Percentiles rank a stretch among this genome's conserved stretches.
phyloP scores from a whole-genome alignment of 2,888 invertebrate species.

The Heliconius erato region DNA sequence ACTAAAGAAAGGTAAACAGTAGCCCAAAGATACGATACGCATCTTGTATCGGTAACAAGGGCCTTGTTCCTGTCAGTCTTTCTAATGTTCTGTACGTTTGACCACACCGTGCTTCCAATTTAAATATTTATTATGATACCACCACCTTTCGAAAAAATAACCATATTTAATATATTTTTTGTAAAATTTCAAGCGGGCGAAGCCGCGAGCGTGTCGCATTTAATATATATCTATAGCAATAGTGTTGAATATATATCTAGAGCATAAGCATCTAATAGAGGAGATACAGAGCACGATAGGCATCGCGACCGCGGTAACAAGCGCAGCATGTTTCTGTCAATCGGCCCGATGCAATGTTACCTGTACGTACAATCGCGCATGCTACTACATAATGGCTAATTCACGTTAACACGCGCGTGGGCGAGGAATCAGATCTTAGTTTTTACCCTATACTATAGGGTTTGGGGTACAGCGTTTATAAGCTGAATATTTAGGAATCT shows the following conservation, averaged over 20 bases:
- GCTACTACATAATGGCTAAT: slow-evolving; percentile 43
- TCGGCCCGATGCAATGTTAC: slow-evolving; percentile 81
- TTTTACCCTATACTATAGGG: neutral
- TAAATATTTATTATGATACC: slow-evolving; percentile 26
- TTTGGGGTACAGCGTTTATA: no score
- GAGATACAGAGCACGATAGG: slow-evolving; percentile 80
- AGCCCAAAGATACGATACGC: slow-evolving; percentile 81
- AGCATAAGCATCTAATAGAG: slow-evolving; percentile 56
- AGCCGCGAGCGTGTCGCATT: no score
- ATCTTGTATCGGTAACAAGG: slow-evolving; percentile 81
- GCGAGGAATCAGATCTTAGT: slow-evolving; percentile 49
- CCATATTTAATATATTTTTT: no score
- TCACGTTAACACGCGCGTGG: slow-evolving; percentile 45
- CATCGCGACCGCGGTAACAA: slow-evolving; percentile 76
- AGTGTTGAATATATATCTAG: slow-evolving; percentile 56
- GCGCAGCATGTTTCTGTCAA: slow-evolving; percentile 81
- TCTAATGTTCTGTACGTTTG: slow-evolving; percentile 68
- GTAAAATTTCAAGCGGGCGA: no score
- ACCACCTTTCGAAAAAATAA: neutral
- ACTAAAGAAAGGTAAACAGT: slow-evolving; percentile 75
- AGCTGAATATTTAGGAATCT: no score
- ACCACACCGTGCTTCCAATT: slow-evolving; percentile 6
- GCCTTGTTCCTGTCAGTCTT: slow-evolving; percentile 81
- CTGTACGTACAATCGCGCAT: slow-evolving; percentile 29
- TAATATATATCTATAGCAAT: no score